Evolutionary conservation across 2,888 invertebrate species (phyloP), one percentile per base, ranked within the genome.

Genomic region (Pelosia muscerda): DNA sequence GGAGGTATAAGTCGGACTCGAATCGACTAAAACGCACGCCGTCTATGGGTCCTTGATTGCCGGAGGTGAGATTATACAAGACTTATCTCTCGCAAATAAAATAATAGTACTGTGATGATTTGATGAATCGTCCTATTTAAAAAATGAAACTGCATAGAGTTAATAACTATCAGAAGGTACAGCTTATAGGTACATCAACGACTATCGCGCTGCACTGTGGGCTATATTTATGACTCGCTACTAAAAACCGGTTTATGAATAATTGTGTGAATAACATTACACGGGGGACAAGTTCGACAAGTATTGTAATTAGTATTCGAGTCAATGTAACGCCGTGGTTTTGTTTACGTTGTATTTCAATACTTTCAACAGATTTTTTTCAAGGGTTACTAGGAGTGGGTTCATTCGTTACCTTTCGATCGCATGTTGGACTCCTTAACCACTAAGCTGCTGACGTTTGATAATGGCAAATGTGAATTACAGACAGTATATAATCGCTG

Each of bases 271-370:
- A 78, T 80, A 75, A 81, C 68, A 73, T 75, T 62, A 58, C 70
- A 84, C 84, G 77, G 77, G 76, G 82, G 72, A 75, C 84, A 65
- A 77, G 82, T 81, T 79, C 69, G 73, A 74, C 82, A 63, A 74
- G 82, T 79, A 78, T 57, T 71, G 73, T 71, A 58, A 59, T 59
- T 80, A 71, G 11, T 13, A 74, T 76, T 75, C 69, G 23, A 69
- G 65, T 72, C 54, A 61, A 70, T 73, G 28, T 66, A 64, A 66
- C 69, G 70, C 65, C 73, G 74, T 68, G 68, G 69, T 67, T 73
- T 78, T 84, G 77, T 81, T 83, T 77, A 80, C 68, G 25, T 69
- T 72, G 57, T 72, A 71, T 65, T 58, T 58, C 26, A 28, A 69
- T 69, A 69, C 64, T 69, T 66, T 62, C 57, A n/a, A n/a, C n/a